These are phyloP conservation scores for Bathynomus jamesi DNA, from an alignment of 1,140 invertebrate genomes.

Conservation along the genomic window DNA sequence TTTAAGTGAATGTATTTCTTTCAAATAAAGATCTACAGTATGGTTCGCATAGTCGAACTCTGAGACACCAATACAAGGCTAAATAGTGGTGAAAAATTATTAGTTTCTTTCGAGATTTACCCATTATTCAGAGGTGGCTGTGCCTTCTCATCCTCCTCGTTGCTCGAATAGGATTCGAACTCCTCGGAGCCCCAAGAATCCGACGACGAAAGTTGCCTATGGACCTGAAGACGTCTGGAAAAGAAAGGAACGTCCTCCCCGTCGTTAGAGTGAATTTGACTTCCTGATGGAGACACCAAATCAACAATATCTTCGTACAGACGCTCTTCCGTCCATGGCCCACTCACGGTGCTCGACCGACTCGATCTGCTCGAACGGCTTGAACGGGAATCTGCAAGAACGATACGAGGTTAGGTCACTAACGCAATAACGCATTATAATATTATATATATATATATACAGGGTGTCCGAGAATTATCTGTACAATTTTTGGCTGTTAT, in stretches of 20 bases:
- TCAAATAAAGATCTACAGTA: no score
- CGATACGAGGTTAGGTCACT: no score
- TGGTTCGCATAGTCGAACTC: no score
- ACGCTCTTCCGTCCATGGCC: neutral
- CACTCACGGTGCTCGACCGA: neutral
- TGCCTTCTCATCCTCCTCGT: slow-evolving; percentile 28
- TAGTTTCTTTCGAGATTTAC: no score
- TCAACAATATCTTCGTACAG: neutral
- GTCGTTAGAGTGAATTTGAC: slow-evolving; percentile 4
- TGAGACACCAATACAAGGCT: no score
- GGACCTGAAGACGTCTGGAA: slow-evolving; percentile 30
- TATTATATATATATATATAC: no score
- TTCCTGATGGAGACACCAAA: neutral
- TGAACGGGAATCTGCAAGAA: neutral
- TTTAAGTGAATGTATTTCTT: no score
- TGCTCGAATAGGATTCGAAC: slow-evolving; percentile 36
- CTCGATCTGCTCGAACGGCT: neutral
- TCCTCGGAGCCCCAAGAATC: slow-evolving; percentile 37
- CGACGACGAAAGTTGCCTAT: slow-evolving; percentile 34
- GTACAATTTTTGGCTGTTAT: no score
- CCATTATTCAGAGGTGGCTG: neutral
- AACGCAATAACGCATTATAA: no score
- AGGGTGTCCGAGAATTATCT: no score
- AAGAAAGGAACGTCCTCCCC: slow-evolving; percentile 23
- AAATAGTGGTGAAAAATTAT: no score